Base-by-base conservation (phyloP, 2,888 invertebrate genomes). In the Cataglyphis cursor region DNA sequence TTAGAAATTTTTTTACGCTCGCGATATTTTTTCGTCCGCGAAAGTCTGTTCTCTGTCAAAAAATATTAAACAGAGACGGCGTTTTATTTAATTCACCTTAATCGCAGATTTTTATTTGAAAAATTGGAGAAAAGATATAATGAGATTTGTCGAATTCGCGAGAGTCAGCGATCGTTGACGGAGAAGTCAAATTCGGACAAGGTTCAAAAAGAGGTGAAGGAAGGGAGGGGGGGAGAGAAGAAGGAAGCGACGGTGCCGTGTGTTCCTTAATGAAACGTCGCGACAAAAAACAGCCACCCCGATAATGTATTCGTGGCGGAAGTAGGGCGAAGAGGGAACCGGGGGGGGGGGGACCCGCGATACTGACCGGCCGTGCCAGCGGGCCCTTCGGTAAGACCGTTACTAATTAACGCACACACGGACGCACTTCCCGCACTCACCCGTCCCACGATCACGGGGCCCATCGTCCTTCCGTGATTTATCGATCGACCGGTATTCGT, bases 231-330 rank as follows among this genome's bases (percentile, higher is more conserved):
- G 15, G 24, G 15, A 35, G 48, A 18, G 35, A 44, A 44, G 44
- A 51, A 64, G 68, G 48, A 66, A 64, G 65, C 38, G 81, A 84
- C 76, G 73, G 82, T 62, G 83, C 88, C 87, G 89, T 85, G 86
- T 89, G 91, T 91, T 88, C 88, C 89, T 93, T 91, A 90, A 92
- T 91, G 93, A 92, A 93, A 92, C 89, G 86, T 90, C 90, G 91
- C 87, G 91, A 91, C 89, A 91, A 89, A 91, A 91, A 91, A 88
- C 89, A 89, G 91, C 89, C 90, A 91, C 88, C 90, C 87, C 84
- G 89, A 80, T 93, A 94, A 94, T 93, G 87, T 93, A 93, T 94
- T 93, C 93, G 92, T 92, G 92, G 89, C 93, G 94, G 94, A 94
- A 93, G 93, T 92, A 89, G 92, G 91, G 91, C 91, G 88, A 88